Evolutionary conservation across 2,113 vertebrate species (phyloP), one percentile per base, ranked within the genome.

Genomic region (Phalacrocorax carbo): DNA sequence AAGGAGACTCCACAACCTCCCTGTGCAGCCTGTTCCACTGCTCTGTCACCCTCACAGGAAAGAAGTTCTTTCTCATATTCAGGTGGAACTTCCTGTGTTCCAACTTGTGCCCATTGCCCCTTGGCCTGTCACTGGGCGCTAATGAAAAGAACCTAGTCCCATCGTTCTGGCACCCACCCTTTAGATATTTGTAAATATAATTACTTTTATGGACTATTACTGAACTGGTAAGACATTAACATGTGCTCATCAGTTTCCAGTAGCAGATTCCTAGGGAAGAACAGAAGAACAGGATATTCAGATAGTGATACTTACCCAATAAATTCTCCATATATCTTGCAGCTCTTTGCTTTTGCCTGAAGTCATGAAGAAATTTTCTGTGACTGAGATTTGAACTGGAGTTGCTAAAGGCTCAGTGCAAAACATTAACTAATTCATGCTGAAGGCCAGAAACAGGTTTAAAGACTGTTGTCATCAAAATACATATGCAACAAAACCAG

Each of bases 401-500:
- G 69, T 64, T 81, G 42, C 27, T 88, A 19, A 65, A 73, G 22
- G 34, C 42, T 71, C 19, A 8, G 5, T 55, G 18, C 4, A 78
- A 91, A 86, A n/a, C 25, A 34, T 70, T 26, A 71, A 60, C 4
- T 15, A 46, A 3, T 58, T 88, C n/a, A 46, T 32, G 32, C 6
- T 46, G 58, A 83, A 58, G 0, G 4, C 16, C 3, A 4, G 49
- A 93, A 77, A 32, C 13, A 22, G 11, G 2, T 61, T 81, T 81
- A 65, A 49, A 69, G 34, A 48, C 11, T 48, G 32, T 23, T 80
- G 19, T 29, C 36, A 11, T 92, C 26, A 69, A 77, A 82, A 77
- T 32, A 34, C 15, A 38, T 10, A 6, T 29, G 10, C 46, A 71
- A 1, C 15, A 64, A 70, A 68, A 1, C 3, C 3, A 0, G 5